phyloP scores from a whole-genome alignment of 1,140 invertebrate genomes.

The Gerris buenoi region DNA sequence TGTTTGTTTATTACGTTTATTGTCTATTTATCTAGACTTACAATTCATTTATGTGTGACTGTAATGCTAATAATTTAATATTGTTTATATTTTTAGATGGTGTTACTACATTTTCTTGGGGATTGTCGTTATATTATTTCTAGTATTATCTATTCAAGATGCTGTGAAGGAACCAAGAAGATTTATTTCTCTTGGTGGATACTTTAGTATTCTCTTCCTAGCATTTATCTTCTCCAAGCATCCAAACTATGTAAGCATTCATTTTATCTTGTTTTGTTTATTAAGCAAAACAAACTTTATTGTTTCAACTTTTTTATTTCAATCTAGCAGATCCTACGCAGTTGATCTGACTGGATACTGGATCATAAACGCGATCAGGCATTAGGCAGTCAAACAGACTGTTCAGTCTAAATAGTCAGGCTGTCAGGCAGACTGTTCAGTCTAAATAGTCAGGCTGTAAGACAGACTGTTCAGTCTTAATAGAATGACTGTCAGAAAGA shows the following conservation, averaged over 20 bases:
- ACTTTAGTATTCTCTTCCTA: conserved; percentile 34
- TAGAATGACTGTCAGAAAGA: too few relatives aligned
- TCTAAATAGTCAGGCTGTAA: neutral
- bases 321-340: neutral
- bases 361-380: too few relatives aligned
- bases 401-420: conserved; percentile 1
- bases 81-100: neutral
- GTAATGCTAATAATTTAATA: neutral
- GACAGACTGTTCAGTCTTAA: conserved; percentile 4
- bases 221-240: conserved; percentile 40
- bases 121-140: conserved; percentile 28
- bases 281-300: conserved; percentile 4
- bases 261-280: conserved; percentile 11
- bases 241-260: conserved; percentile 34
- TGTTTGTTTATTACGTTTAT: neutral
- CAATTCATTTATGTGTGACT: neutral
- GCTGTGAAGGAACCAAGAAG: conserved; percentile 41
- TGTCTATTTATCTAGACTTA: neutral
- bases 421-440: too few relatives aligned
- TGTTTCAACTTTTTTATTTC: conserved; percentile 6
- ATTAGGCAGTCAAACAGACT: too few relatives aligned
- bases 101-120: neutral
- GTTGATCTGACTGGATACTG: conserved; percentile 10
- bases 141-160: conserved; percentile 43
- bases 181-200: conserved; percentile 46